Evolutionary conservation across 2,888 invertebrate genomes (phyloP).

Genomic region (Tuta absoluta): DNA sequence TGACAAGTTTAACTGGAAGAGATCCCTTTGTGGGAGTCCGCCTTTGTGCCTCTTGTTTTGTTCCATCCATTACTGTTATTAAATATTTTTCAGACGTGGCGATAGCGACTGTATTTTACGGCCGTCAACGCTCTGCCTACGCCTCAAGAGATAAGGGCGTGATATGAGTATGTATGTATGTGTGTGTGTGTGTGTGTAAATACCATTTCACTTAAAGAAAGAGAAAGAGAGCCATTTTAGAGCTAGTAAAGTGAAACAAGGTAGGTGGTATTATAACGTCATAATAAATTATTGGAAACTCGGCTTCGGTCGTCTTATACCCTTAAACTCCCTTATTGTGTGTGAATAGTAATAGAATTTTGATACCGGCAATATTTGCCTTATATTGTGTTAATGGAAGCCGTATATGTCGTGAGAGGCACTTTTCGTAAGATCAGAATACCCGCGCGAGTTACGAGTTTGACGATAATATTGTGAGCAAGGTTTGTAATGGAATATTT

Average conservation of each 20-base stretch:
- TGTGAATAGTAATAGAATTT: constrained; percentile 52
- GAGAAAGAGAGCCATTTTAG: too few species aligned
- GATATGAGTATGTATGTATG: too few species aligned
- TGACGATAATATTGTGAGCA: constrained; percentile 6
- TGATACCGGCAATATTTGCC: constrained; percentile 46
- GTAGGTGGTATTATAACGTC: background rate
- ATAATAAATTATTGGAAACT: background rate
- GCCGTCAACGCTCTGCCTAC: too few species aligned
- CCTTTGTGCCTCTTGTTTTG: too few species aligned
- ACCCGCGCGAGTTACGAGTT: background rate
- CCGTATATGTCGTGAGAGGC: constrained; percentile 13
- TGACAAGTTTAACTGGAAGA: too few species aligned
- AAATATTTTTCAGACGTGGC: too few species aligned
- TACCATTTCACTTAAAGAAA: too few species aligned
- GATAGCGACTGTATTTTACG: too few species aligned
- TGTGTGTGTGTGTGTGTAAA: too few species aligned
- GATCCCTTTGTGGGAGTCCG: too few species aligned
- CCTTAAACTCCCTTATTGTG: constrained; percentile 34
- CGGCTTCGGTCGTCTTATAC: constrained; percentile 29
- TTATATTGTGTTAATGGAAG: constrained; percentile 29
- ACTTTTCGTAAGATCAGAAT: background rate
- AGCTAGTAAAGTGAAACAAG: background rate
- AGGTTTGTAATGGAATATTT: background rate
- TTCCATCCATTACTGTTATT: too few species aligned
- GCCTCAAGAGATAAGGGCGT: too few species aligned